Base-by-base conservation (phyloP, 2,888 invertebrate genomes). In the Lasius fuliginosus region DNA sequence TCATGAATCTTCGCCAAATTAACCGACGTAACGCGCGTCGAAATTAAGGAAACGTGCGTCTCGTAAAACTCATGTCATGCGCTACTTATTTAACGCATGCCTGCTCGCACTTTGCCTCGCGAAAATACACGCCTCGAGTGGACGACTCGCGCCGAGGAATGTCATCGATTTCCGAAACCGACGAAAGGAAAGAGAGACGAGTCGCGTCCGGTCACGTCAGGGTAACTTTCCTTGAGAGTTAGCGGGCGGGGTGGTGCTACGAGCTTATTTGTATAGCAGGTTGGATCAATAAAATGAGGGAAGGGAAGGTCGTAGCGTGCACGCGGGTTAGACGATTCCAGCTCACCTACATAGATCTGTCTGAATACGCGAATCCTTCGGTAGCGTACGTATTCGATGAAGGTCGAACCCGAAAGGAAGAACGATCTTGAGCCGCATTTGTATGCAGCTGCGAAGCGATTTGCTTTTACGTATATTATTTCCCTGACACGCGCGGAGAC, bases 271-370 rank as follows among this genome's bases (percentile, higher is more conserved):
- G 93, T 93, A 93, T 91, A 92, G 93, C 90, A 92, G 89, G 92
- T 90, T 85, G 93, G 94, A 94, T 94, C 94, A 92, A 94, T 94
- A 94, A 93, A 94, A 94, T 92, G 92, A 94, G 94, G 94, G 93
- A 93, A 92, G 94, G 89, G 85, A 90, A 89, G 87, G 90, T 92
- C 93, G 92, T 94, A 92, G 94, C 94, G 93, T 94, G 94, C 92
- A 91, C 90, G 85, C 88, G 91, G 90, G 92, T 93, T 92, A 89
- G 92, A 90, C 92, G 90, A 90, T 92, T 91, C 90, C 90, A 88
- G 88, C 91, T 92, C 89, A 91, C 91, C 92, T 88, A 89, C 87
- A 86, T 87, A 90, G 74, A 71, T 90, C 89, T 89, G 88, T 88
- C 86, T 87, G 89, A 90, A 87, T 92, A 90, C 88, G 86, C 89